Base-by-base conservation (phyloP, 2,797 vertebrate species). In the Vireo griseus region DNA sequence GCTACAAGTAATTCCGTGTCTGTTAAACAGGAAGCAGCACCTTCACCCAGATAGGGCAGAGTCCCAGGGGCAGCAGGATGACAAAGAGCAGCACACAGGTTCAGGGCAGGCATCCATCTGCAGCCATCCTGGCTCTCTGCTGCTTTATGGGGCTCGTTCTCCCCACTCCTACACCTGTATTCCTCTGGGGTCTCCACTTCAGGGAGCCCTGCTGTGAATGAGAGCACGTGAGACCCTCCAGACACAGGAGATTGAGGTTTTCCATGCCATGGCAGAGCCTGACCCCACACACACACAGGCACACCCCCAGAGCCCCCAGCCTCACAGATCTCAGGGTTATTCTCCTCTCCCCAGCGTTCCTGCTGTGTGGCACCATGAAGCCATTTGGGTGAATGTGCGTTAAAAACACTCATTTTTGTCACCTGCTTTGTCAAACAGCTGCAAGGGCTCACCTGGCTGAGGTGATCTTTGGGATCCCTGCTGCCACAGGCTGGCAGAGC, bases 31-130 rank as follows among this genome's bases (percentile, higher is more conserved):
- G 78, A 87, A 11, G 74, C 31, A 66, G 89, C 9, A 1, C 35
- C 58, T 82, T 51, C 67, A 25, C 31, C 10, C 51, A 14, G 92
- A 10, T 1, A n/a, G 92, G 51, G 68, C 44, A 0, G 28, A 26
- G 51, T 16, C 28, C 62, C 92, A 26, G 6, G 6, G 92, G 89
- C 94, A 80, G 88, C 40, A 59, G 72, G 84, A 26, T 82, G 87
- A 88, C 91, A 66, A 45, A 81, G 51, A 40, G 84, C 44, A 82
- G 80, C 80, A 35, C 80, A 19, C 28, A 2, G 90, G 65, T 33
- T 48, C 72, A 8, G 67, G 40, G 40, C 82, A 76, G 74, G 40
- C 63, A 57, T 58, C 81, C 2, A 5, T 74, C 87, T 85, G 63
- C 44, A 55, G 12, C 6, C 68, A n/a, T 29, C 35, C 81, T 28